Conservation (phyloP, 64 coral and sea anemone genomes). For the Astreopora myriophthalma region DNA sequence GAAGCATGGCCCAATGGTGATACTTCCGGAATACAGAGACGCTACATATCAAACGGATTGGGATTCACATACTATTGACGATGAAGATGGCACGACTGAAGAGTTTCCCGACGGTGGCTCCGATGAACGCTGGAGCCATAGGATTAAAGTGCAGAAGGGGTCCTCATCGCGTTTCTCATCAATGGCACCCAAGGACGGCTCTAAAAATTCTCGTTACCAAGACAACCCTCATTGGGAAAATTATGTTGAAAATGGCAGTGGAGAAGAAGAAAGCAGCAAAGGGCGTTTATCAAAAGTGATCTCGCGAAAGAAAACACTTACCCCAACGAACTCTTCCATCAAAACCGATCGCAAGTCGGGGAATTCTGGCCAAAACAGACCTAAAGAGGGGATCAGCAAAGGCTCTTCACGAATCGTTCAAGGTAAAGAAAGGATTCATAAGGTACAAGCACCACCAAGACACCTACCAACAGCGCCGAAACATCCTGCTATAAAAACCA, state of each 20-base stretch:
- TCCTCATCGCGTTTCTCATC: neutral
- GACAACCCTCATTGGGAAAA: neutral
- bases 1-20: neutral
- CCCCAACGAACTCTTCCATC: neutral
- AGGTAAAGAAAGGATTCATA: neutral
- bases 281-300: neutral
- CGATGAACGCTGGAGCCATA: neutral
- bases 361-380: neutral
- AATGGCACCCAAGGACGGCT: neutral
- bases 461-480: neutral
- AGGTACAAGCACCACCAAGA: neutral
- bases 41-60: neutral
- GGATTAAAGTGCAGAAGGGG: neutral
- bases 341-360: neutral
- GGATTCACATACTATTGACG: neutral
- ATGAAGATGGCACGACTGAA: neutral
- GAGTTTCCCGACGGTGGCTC: neutral
- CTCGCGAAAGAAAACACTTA: neutral
- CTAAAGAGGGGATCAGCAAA: neutral
- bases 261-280: neutral
- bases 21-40: neutral
- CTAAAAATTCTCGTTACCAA: neutral
- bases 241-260: neutral
- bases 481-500: neutral
- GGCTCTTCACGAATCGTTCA: neutral